Evolutionary conservation across 2,113 vertebrate species (phyloP).

Genomic region (Erythrocercus mccallii): DNA sequence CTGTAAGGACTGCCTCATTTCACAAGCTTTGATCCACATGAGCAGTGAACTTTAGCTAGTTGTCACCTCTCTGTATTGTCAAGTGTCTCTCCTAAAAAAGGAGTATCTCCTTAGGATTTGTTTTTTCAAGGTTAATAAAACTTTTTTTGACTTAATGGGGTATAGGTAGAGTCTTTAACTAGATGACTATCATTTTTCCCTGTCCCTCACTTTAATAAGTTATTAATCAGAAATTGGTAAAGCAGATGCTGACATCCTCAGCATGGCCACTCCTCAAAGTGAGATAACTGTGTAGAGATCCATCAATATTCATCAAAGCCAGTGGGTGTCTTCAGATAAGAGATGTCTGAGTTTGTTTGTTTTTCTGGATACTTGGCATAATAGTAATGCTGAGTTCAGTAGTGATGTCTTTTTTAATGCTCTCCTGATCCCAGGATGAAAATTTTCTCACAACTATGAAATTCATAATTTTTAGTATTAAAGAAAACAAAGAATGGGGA

Average conservation of each 20-base stretch:
- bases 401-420: neutral
- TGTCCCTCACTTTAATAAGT: neutral
- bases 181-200: neutral
- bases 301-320: neutral
- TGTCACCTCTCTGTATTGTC: neutral
- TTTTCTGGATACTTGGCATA: neutral
- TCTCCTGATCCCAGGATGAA: neutral
- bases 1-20: neutral
- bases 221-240: neutral
- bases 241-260: neutral
- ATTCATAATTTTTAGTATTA: neutral
- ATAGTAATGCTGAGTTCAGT: neutral
- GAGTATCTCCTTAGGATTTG: neutral
- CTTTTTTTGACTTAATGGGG: fast-evolving
- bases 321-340: neutral
- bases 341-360: neutral
- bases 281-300: neutral
- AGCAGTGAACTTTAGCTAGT: neutral
- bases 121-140: neutral
- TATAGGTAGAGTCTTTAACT: neutral
- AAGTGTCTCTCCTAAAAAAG: neutral
- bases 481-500: neutral
- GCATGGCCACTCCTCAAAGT: neutral
- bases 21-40: neutral
- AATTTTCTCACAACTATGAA: neutral